phyloP scores from a whole-genome alignment of 2,888 invertebrate genomes.

The Mechanitis messenoides region DNA sequence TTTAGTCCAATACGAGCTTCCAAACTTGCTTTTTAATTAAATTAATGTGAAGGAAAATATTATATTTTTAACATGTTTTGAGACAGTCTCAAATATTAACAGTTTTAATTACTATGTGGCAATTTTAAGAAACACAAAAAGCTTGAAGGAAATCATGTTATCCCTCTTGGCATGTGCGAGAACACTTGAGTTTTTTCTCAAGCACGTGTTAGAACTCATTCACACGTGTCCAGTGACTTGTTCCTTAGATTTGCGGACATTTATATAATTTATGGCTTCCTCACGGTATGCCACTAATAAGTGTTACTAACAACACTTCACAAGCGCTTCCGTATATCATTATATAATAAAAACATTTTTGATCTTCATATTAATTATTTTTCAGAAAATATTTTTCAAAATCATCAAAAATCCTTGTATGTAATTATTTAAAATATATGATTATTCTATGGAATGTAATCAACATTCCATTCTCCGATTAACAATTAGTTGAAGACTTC shows the following conservation, averaged over 20 bases:
- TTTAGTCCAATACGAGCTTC: too few relatives aligned
- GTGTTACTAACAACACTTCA: slow-evolving; percentile 37
- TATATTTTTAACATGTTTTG: too few relatives aligned
- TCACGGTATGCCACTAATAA: slow-evolving; percentile 17
- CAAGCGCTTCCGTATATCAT: slow-evolving; percentile 46
- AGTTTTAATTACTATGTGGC: too few relatives aligned
- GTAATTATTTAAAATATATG: too few relatives aligned
- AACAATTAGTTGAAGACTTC: background rate
- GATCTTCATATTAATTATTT: background rate
- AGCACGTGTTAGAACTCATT: slow-evolving; percentile 28
- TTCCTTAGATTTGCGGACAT: slow-evolving; percentile 26
- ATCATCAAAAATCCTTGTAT: too few relatives aligned
- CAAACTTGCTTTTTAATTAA: too few relatives aligned
- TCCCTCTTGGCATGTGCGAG: slow-evolving; percentile 17
- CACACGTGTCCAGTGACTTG: slow-evolving; percentile 27
- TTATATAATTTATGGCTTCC: slow-evolving; percentile 42
- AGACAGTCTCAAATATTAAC: too few relatives aligned
- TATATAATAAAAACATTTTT: slow-evolving; percentile 1
- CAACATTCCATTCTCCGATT: too few relatives aligned
- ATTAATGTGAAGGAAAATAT: too few relatives aligned
- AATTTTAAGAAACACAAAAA: background rate
- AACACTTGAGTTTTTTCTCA: slow-evolving; percentile 21
- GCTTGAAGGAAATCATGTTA: slow-evolving; percentile 4
- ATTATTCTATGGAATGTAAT: too few relatives aligned
- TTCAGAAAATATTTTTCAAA: too few relatives aligned